phyloP scores from a whole-genome alignment of 2,797 vertebrate species.

The Pangasius mekongensis region DNA sequence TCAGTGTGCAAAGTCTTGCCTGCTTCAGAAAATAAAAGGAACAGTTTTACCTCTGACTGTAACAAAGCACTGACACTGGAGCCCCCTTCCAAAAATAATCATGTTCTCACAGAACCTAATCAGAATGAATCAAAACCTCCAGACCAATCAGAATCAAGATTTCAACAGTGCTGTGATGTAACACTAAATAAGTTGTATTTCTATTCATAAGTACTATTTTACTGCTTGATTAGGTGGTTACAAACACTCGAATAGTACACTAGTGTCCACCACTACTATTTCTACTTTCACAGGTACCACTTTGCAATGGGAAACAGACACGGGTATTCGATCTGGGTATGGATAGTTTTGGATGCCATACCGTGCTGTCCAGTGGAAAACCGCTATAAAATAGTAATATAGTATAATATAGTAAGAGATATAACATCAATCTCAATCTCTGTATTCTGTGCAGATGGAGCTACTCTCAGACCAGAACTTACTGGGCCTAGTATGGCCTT shows the following conservation, averaged over 20 bases:
- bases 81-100: neutral
- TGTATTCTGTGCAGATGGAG: slow-evolving; percentile 59
- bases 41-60: neutral
- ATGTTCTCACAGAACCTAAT: neutral
- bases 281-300: neutral
- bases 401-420: neutral
- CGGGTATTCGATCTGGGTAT: neutral
- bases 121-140: no score
- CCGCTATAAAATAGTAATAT: neutral
- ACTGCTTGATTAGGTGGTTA: neutral
- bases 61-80: neutral
- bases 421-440: neutral
- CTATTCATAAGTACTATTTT: neutral
- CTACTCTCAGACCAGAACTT: slow-evolving; percentile 55
- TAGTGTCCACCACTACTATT: neutral
- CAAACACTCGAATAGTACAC: neutral
- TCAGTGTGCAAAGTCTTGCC: neutral
- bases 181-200: neutral
- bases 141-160: neutral
- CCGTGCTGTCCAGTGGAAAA: neutral
- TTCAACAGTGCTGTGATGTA: neutral
- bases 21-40: neutral
- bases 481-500: slow-evolving; percentile 72
- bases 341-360: neutral
- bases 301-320: neutral